Evolutionary conservation across 2,797 vertebrate species (phyloP), one percentile per base, ranked within the genome.

Genomic region (Sylvilagus floridanus): DNA sequence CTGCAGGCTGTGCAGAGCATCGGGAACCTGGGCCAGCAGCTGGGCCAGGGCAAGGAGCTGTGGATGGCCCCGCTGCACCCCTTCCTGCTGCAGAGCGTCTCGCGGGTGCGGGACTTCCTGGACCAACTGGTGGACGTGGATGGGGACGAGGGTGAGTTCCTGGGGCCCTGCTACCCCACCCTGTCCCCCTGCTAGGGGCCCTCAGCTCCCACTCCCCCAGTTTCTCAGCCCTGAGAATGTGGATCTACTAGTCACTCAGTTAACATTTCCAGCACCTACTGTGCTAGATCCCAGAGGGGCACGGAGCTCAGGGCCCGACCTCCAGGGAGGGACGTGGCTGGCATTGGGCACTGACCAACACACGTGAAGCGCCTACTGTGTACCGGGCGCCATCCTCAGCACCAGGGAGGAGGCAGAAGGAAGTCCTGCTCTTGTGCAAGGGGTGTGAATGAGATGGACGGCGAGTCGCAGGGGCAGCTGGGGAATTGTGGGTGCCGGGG

Each of bases 31-130:
- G 99, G 99, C 50, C 98, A 99, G 92, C 99, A 99, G 98, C 97
- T 99, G 95, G 99, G 99, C 21, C 99, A 99, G 21, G 99, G 99
- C 84, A 99, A 99, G 97, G 99, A 99, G 97, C 98, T 98, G 10
- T 99, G 99, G 99, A 99, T 99, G 99, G 98, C 98, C 0, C 99
- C 99, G 0, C 98, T 99, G 35, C 99, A 99, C 63, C 98, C 99
- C 54, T 96, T 99, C 97, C 99, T 99, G 97, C 98, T 99, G 17
- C 98, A 98, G 97, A 99, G 99, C 0, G 98, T 99, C 93, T 97
- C 98, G 3, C 99, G 98, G 0, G 98, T 99, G 97, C 98, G 98
- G 92, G 98, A 99, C 97, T 99, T 99, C 97, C 98, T 99, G 96
- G 99, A 99, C 92, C 96, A 97, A 96, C 97, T 99, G 95, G 99